A percentile compares a stretch with the other conserved stretches of the same genome.
Conservation (phyloP, 2,113 vertebrate species). For the Phrynosoma platyrhinos region DNA sequence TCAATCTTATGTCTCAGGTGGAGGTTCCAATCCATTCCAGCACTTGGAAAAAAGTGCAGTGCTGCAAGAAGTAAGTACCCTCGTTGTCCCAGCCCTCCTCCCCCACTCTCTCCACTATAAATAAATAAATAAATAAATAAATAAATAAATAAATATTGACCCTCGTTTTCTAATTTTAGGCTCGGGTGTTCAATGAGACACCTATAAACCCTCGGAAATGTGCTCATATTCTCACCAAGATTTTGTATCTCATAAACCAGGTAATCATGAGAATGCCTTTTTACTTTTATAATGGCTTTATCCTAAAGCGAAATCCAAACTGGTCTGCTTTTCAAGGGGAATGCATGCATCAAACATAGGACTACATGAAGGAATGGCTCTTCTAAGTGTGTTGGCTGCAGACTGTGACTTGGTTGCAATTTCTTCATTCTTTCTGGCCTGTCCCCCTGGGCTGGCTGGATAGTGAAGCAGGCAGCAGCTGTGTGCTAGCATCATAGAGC, state of each 20-base stretch:
- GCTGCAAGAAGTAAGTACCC: constrained; percentile 82
- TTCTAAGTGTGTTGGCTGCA: not conserved
- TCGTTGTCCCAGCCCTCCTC: not conserved
- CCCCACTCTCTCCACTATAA: not conserved
- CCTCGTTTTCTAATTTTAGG: constrained; percentile 71
- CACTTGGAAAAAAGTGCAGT: constrained; percentile 86
- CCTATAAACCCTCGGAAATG: constrained; percentile 94
- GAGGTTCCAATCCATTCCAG: constrained; percentile 83
- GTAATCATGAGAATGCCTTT: constrained; percentile 72
- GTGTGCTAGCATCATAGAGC: not conserved
- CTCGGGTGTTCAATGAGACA: constrained; percentile 85
- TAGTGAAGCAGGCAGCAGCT: not conserved
- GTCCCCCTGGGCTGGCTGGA: not conserved
- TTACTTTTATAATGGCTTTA: not conserved
- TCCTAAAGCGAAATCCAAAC: not conserved
- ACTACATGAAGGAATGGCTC: not conserved
- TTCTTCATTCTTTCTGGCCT: too few relatives aligned
- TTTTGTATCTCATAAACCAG: constrained; percentile 98
- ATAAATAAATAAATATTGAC: too few relatives aligned
- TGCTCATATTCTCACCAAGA: constrained; percentile 97
- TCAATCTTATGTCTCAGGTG: constrained; percentile 71
- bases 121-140: too few relatives aligned
- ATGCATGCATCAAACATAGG: too few relatives aligned
- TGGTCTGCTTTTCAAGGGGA: not conserved
- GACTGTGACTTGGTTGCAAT: not conserved